These are phyloP conservation scores for Pristionchus pacificus DNA, from an alignment of 1,140 invertebrate species.

Conservation along the genomic window DNA sequence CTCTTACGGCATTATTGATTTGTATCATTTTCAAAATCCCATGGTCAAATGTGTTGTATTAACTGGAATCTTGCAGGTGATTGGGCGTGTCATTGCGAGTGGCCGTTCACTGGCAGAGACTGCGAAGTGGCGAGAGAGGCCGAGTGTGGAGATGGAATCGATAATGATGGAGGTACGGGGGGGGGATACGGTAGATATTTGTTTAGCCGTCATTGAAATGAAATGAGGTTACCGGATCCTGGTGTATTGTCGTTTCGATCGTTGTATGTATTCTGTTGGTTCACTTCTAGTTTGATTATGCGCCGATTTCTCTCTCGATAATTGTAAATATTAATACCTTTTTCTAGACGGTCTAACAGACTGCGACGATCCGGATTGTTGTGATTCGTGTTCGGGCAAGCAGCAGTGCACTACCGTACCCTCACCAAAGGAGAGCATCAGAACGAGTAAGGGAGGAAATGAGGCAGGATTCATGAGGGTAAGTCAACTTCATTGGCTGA, in stretches of 20 bases:
- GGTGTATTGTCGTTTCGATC: too few species aligned
- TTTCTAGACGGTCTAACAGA: conserved; percentile 83
- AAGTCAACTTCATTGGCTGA: not conserved
- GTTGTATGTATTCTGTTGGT: too few species aligned
- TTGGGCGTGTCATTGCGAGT: conserved; percentile 87
- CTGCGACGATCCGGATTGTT: conserved; percentile 92
- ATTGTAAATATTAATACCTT: too few species aligned
- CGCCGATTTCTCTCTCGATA: too few species aligned
- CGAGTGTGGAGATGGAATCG: conserved; percentile 81
- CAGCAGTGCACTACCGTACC: too few species aligned
- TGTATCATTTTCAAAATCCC: too few species aligned
- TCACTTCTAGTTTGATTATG: too few species aligned
- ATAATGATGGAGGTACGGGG: conserved; percentile 88
- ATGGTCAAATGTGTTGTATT: too few species aligned
- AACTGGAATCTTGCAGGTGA: conserved; percentile 54
- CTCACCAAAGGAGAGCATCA: conserved; percentile 12
- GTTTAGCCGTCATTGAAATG: too few species aligned
- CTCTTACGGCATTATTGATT: too few species aligned
- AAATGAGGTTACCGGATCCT: too few species aligned
- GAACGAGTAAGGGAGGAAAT: not conserved
- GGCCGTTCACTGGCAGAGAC: conserved; percentile 85
- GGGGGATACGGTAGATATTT: not conserved
- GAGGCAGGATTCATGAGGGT: not conserved
- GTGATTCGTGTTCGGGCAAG: conserved; percentile 77
- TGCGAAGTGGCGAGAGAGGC: conserved; percentile 85